phyloP scores from a whole-genome alignment of 2,797 vertebrate species.

The Synanceia verrucosa region DNA sequence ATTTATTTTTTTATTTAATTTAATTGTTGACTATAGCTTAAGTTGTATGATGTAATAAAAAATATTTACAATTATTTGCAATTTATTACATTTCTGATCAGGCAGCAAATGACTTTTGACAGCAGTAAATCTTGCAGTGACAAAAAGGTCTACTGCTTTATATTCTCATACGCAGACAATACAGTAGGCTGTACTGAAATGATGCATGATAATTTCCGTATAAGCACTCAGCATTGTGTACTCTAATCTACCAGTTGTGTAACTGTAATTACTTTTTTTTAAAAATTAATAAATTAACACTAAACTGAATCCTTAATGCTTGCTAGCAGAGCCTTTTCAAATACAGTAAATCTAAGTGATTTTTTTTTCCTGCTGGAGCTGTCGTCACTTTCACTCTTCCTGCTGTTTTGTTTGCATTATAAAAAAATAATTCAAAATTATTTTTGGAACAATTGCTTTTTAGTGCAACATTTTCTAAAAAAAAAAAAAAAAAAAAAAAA shows the following conservation, averaged over 20 bases:
- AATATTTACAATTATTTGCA: not conserved
- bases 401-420: not conserved
- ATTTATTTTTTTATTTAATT: no score
- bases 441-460: not conserved
- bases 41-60: not conserved
- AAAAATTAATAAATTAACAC: not conserved
- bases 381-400: constrained; percentile 29
- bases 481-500: no score
- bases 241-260: not conserved
- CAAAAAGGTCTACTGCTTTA: not conserved
- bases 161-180: not conserved
- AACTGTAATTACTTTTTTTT: not conserved
- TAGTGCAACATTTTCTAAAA: not conserved
- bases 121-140: not conserved
- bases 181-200: not conserved
- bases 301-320: not conserved
- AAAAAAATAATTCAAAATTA: not conserved
- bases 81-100: not conserved
- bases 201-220: not conserved
- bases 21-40: not conserved
- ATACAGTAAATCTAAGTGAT: constrained; percentile 7
- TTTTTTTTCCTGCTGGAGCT: not conserved
- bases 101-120: not conserved
- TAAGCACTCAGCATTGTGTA: not conserved
- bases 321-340: not conserved